Conservation (phyloP, 2,797 vertebrate genomes). For the Basileuterus tristriatus region DNA sequence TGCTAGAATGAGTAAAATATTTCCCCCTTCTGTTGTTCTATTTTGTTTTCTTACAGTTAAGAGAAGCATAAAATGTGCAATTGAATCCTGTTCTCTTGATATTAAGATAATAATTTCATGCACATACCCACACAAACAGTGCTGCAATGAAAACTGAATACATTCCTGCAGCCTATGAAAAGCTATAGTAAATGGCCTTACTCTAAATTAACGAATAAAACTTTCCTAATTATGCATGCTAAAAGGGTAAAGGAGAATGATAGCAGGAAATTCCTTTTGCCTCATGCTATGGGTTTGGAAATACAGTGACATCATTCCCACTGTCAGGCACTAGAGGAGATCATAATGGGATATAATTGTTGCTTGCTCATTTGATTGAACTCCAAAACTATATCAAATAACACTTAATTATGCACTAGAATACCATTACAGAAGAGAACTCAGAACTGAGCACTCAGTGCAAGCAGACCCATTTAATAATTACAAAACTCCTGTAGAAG, state of each 20-base stretch:
- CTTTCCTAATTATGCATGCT: conserved; percentile 72
- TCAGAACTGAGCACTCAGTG: conserved; percentile 64
- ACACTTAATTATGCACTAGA: conserved; percentile 78
- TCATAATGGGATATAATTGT: conserved; percentile 77
- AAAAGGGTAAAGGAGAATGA: conserved; percentile 70
- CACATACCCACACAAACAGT: conserved; percentile 67
- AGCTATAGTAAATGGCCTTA: conserved; percentile 62
- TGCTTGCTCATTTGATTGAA: conserved; percentile 79
- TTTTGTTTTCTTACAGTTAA: conserved; percentile 67
- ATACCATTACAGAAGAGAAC: conserved; percentile 69
- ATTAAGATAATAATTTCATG: conserved; percentile 73
- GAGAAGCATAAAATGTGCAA: conserved; percentile 62
- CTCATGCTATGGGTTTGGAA: conserved; percentile 63
- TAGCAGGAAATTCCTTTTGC: conserved; percentile 75
- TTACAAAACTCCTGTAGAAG: conserved; percentile 71
- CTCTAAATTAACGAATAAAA: conserved; percentile 75
- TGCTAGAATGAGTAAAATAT: conserved; percentile 61
- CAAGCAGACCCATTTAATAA: conserved; percentile 76
- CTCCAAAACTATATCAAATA: conserved; percentile 80
- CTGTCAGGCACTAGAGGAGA: conserved; percentile 66
- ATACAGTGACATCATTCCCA: conserved; percentile 62
- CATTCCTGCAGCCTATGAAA: conserved; percentile 63
- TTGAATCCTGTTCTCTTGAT: conserved; percentile 69
- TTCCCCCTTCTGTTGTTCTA: conserved; percentile 4
- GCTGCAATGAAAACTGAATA: conserved; percentile 65